Evolutionary conservation across 2,113 vertebrate genomes (phyloP).

Genomic region (Python bivittatus): DNA sequence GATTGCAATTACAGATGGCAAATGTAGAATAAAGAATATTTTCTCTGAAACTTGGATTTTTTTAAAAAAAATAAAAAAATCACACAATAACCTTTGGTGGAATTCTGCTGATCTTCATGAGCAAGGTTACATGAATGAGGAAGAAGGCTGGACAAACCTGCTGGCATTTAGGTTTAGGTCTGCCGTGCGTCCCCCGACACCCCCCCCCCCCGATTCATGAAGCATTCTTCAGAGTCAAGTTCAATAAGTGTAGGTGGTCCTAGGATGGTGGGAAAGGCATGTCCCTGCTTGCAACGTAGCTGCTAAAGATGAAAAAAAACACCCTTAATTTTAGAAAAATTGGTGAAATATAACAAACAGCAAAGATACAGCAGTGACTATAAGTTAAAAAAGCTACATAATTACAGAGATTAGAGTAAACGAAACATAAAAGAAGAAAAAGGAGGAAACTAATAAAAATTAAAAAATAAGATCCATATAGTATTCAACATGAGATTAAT

Average conservation of each 20-base stretch:
- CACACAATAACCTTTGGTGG: not conserved
- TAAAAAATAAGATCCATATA: not conserved
- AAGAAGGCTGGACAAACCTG: not conserved
- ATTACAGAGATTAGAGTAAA: not conserved
- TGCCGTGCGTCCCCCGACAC: accelerated
- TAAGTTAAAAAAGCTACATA: not conserved
- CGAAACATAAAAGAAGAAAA: not conserved
- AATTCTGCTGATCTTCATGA: not conserved
- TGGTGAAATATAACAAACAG: not conserved
- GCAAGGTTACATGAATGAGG: not conserved
- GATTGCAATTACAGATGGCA: not conserved
- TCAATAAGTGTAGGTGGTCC: not conserved
- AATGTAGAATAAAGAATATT: not conserved
- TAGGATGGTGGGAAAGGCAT: not conserved
- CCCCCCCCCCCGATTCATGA: not conserved
- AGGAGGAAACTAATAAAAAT: not conserved
- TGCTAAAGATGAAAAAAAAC: not conserved
- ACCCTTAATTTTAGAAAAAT: not conserved
- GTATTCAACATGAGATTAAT: not conserved
- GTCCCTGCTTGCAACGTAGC: not conserved
- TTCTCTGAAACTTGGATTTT: not conserved
- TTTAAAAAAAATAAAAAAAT: not conserved
- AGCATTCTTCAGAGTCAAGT: not conserved
- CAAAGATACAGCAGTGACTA: not conserved
- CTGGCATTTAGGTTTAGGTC: not conserved